Evolutionary conservation across 2,113 vertebrate genomes (phyloP).

Genomic region (Rhabdornis inornatus): DNA sequence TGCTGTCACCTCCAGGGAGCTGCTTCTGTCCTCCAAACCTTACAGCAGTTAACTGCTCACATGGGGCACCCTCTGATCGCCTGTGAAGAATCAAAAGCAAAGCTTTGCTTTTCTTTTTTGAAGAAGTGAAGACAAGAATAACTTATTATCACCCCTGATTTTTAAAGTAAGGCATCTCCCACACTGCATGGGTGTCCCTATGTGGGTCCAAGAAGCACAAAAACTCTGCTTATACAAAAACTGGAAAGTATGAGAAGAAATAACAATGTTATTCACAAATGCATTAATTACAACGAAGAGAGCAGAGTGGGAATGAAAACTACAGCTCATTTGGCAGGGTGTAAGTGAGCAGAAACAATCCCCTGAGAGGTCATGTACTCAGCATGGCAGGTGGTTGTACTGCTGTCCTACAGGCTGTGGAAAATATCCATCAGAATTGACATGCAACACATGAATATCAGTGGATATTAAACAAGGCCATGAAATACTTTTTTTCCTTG

Average conservation of each 20-base stretch:
- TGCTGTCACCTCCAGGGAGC: background rate
- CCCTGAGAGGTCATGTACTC: background rate
- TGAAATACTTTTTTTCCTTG: background rate
- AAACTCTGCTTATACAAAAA: background rate
- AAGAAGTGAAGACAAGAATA: background rate
- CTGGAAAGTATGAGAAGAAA: background rate
- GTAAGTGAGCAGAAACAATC: background rate
- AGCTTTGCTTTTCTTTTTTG: background rate
- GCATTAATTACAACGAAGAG: background rate
- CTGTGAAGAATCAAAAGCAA: background rate
- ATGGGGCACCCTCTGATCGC: background rate
- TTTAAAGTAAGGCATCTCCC: background rate
- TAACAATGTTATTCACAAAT: background rate
- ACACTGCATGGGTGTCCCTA: background rate
- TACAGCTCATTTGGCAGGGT: background rate
- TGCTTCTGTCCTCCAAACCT: background rate
- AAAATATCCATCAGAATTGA: background rate
- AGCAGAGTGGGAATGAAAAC: background rate
- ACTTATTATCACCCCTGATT: background rate
- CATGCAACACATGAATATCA: background rate
- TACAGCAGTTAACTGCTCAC: background rate
- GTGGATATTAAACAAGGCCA: background rate
- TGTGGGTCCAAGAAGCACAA: background rate
- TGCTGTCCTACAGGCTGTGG: background rate
- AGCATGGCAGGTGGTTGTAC: background rate